These are phyloP conservation scores for Epistrophe eligans DNA, from an alignment of 2,888 invertebrate genomes.

Conservation along the genomic window DNA sequence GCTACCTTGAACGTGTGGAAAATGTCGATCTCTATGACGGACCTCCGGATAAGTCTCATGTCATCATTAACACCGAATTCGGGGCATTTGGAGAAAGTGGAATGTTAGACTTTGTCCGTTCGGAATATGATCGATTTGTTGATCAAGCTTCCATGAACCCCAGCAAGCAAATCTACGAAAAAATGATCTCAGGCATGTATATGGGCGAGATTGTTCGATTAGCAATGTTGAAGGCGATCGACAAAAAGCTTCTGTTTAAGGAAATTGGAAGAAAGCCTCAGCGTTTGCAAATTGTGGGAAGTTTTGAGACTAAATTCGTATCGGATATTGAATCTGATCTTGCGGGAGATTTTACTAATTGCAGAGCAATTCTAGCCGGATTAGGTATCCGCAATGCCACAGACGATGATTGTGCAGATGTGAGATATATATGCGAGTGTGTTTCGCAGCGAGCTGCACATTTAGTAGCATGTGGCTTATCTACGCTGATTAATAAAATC, in stretches of 20 bases:
- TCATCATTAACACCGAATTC: slow-evolving; percentile 98
- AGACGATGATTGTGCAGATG: slow-evolving; percentile 94
- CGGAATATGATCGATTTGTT: slow-evolving; percentile 92
- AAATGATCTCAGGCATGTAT: slow-evolving; percentile 99
- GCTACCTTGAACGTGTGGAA: slow-evolving; percentile 94
- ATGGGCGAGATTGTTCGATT: slow-evolving; percentile 97
- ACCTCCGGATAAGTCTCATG: slow-evolving; percentile 86
- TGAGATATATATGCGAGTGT: slow-evolving; percentile 95
- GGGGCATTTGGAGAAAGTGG: slow-evolving; percentile 98
- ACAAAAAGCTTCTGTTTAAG: slow-evolving; percentile 89
- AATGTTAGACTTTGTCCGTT: slow-evolving; percentile 92
- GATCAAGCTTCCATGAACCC: slow-evolving; percentile 93
- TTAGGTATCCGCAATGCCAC: slow-evolving; percentile 85
- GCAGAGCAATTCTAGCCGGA: slow-evolving; percentile 92
- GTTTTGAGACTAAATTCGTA: slow-evolving; percentile 97
- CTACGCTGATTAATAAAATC: slow-evolving; percentile 95
- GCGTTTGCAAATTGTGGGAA: slow-evolving; percentile 88
- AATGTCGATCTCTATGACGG: slow-evolving; percentile 92
- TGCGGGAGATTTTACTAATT: slow-evolving; percentile 90
- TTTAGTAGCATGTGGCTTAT: slow-evolving; percentile 94
- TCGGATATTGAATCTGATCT: slow-evolving; percentile 97
- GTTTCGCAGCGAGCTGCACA: slow-evolving; percentile 96
- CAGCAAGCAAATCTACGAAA: slow-evolving; percentile 94
- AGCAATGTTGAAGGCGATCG: slow-evolving; percentile 91
- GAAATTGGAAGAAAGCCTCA: slow-evolving; percentile 90